Evolutionary conservation across 1,140 invertebrate genomes (phyloP).

Genomic region (Euwallacea similis): DNA sequence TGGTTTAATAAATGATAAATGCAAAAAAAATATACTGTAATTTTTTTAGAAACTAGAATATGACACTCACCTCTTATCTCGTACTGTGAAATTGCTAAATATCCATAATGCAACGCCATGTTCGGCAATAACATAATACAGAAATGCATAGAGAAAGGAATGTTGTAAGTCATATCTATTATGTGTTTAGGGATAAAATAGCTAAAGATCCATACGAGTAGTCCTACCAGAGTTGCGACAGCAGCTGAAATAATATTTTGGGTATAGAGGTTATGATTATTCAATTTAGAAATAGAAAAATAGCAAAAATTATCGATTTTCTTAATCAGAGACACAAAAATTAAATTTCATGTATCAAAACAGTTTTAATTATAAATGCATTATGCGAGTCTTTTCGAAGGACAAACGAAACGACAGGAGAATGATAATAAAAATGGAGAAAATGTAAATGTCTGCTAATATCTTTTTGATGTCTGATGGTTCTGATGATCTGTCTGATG

Average conservation of each 20-base stretch:
- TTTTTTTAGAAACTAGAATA: neutral
- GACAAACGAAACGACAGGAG: too few relatives aligned
- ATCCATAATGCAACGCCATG: slow-evolving; percentile 47
- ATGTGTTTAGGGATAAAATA: slow-evolving; percentile 39
- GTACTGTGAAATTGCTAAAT: slow-evolving; percentile 44
- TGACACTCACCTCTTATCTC: slow-evolving; percentile 47
- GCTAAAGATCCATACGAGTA: slow-evolving; percentile 44
- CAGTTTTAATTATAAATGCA: too few relatives aligned
- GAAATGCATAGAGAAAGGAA: slow-evolving; percentile 22
- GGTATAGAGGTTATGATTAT: neutral
- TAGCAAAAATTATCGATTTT: neutral
- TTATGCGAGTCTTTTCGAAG: too few relatives aligned
- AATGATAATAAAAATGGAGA: too few relatives aligned
- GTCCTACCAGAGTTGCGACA: slow-evolving; percentile 40
- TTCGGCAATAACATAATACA: slow-evolving; percentile 47
- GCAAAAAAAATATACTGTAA: neutral
- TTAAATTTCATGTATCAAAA: too few relatives aligned
- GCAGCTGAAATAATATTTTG: slow-evolving; percentile 42
- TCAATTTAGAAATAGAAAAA: neutral
- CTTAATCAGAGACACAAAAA: neutral
- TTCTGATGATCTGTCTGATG: too few relatives aligned
- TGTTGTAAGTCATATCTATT: slow-evolving; percentile 7
- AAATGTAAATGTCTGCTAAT: too few relatives aligned
- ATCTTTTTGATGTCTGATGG: too few relatives aligned
- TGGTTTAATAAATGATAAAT: too few relatives aligned